Base-by-base conservation (phyloP, 1,140 invertebrate species). In the Listronotus bonariensis region DNA sequence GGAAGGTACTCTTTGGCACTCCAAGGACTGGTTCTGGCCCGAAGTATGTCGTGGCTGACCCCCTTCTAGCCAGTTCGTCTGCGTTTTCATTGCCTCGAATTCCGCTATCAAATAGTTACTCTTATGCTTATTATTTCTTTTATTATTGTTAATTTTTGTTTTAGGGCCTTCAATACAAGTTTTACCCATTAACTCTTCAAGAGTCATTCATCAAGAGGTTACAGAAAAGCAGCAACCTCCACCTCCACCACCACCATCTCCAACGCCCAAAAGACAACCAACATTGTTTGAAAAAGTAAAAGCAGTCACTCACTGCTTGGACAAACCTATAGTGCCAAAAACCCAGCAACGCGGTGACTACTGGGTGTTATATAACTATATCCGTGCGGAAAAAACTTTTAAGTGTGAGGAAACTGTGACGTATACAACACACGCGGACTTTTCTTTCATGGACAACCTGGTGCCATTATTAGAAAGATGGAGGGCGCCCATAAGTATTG, bases 401-500 rank as follows among this genome's bases (percentile, higher is more conserved):
- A 91, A 92, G 79, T 95, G 92, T 76, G 89, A 92, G 78, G 92
- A 94, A 78, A 89, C 86, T 61, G 85, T 97, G 38, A 97, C 95
- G 0, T 95, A 95, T 74, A 95, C 93, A 0, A 96, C 94, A 8
- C 94, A 96, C 77, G 92, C 91, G 2, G 92, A 94, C 73, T 94
- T 88, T 76, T 93, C 93, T 53, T 95, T 95, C 80, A 83, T 96
- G 69, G 92, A 95, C 76, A 96, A 97, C 80, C 81, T 95, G 51
- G 86, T 89, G 74, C 91, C 92, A 36, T 80, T 96, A 69, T 80
- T 94, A 67, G 87, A 93, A 73, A 80, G 85, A 72, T 88, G 87
- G 87, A 82, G 82, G 74, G 85, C 82, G 11, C 90, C 90, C 0
- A 81, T 92, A 9, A 91, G 89, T 73, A 78, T 92, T 40, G 87